Percentiles rank a stretch among this genome's conserved stretches.
Evolutionary conservation across 2,888 invertebrate species (phyloP).

Genomic region (Aproaerema taeniolella): DNA sequence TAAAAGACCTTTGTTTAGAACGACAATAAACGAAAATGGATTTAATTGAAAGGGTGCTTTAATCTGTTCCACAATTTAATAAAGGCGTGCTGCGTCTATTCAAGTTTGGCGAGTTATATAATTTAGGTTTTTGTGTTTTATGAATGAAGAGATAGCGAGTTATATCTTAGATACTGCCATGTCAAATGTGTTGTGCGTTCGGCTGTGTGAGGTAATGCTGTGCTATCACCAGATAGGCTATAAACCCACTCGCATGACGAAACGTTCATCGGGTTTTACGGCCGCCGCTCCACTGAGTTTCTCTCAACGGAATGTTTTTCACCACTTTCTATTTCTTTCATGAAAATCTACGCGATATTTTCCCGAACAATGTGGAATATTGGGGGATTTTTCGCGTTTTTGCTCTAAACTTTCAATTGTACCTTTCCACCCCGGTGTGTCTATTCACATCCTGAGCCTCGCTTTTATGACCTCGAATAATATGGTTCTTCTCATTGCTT

Average conservation of each 20-base stretch:
- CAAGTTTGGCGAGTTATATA: too few species aligned
- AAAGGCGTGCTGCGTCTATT: too few species aligned
- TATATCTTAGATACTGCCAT: too few species aligned
- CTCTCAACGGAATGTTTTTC: background rate
- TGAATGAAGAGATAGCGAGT: background rate
- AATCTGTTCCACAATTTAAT: background rate
- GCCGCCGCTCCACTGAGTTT: background rate
- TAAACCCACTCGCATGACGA: slow-evolving; percentile 2
- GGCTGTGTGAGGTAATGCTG: too few species aligned
- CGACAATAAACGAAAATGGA: background rate
- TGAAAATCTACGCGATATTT: background rate
- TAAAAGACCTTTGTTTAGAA: background rate
- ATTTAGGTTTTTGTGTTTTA: too few species aligned
- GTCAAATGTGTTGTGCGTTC: too few species aligned
- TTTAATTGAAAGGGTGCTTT: background rate
- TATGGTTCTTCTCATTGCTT: too few species aligned
- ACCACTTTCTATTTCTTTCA: background rate
- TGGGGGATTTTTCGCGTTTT: background rate
- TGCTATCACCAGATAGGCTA: slow-evolving; percentile 1
- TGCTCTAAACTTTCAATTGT: background rate
- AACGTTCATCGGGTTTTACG: slow-evolving; percentile 3
- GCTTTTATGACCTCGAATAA: too few species aligned
- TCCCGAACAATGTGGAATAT: background rate
- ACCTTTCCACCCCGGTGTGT: background rate
- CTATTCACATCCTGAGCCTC: too few species aligned